Evolutionary conservation across 2,797 vertebrate species (phyloP).

Genomic region (Poeciliopsis turneri): DNA sequence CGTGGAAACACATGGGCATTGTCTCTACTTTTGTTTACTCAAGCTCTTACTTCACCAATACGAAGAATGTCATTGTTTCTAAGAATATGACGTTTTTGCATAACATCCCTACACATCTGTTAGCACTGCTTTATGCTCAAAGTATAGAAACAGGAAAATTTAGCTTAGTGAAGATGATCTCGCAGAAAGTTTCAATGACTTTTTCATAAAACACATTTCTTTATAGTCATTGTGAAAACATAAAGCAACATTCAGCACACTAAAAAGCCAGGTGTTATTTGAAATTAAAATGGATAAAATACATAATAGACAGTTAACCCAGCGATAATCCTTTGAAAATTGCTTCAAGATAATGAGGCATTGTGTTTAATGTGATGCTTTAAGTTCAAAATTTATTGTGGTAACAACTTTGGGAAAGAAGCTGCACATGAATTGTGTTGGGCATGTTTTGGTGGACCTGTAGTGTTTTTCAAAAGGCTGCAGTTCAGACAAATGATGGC

Average conservation of each 20-base stretch:
- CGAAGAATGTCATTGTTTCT: slow-evolving; percentile 54
- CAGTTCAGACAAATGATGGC: no score
- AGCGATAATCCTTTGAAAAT: neutral
- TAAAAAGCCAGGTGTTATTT: neutral
- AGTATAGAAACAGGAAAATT: neutral
- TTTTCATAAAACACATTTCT: neutral
- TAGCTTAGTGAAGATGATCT: neutral
- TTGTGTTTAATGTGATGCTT: neutral
- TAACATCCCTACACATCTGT: slow-evolving; percentile 21
- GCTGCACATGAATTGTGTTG: neutral
- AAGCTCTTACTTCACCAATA: slow-evolving; percentile 49
- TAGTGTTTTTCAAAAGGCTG: no score
- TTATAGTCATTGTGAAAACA: neutral
- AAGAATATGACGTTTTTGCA: slow-evolving; percentile 39
- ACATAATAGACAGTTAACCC: neutral
- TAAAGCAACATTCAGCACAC: neutral
- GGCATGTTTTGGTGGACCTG: no score
- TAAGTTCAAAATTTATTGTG: neutral
- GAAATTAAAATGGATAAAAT: neutral
- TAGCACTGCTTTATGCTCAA: neutral
- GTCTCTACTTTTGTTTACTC: slow-evolving; percentile 62
- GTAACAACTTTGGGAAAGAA: neutral
- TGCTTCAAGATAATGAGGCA: neutral
- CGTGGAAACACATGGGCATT: slow-evolving; percentile 46
- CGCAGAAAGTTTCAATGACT: neutral